These are phyloP conservation scores for Tyria jacobaeae DNA, from an alignment of 2,888 invertebrate species.

Conservation along the genomic window DNA sequence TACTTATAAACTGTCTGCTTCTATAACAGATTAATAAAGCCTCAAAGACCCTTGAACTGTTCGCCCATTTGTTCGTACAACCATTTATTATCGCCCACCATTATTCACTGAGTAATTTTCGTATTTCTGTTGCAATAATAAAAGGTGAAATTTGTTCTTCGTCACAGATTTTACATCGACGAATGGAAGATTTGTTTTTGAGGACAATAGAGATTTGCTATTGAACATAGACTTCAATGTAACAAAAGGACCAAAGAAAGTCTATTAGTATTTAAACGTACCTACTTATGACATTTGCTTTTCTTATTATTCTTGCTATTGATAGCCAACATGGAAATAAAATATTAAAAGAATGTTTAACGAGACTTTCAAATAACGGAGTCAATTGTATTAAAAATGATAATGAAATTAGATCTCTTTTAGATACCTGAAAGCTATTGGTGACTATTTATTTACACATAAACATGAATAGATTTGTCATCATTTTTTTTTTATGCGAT, in stretches of 20 bases:
- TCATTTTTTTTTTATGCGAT: too few relatives aligned
- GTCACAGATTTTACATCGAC: constrained; percentile 9
- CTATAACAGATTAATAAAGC: constrained; percentile 54
- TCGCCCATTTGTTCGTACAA: constrained; percentile 50
- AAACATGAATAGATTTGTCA: too few relatives aligned
- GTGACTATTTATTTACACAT: too few relatives aligned
- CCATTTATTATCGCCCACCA: constrained; percentile 53
- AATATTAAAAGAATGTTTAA: too few relatives aligned
- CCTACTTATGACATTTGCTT: background rate
- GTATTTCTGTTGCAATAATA: constrained; percentile 35
- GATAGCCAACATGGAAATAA: background rate
- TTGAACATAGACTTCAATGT: constrained; percentile 1
- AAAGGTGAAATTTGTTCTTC: constrained; percentile 24
- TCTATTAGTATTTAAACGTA: background rate
- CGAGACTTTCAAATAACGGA: too few relatives aligned
- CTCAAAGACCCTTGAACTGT: constrained; percentile 44
- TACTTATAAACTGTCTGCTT: constrained; percentile 34
- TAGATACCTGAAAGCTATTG: too few relatives aligned
- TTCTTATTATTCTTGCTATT: background rate
- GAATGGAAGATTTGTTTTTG: constrained; percentile 6
- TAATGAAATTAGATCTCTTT: too few relatives aligned
- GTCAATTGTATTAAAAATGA: too few relatives aligned
- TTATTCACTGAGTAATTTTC: constrained; percentile 54
- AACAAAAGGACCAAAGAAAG: background rate
- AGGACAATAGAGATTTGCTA: constrained; percentile 1